Percentiles rank a stretch among this genome's conserved stretches.
These are phyloP conservation scores for Argyresthia goedartella DNA, from an alignment of 2,888 invertebrate species.

Conservation along the genomic window DNA sequence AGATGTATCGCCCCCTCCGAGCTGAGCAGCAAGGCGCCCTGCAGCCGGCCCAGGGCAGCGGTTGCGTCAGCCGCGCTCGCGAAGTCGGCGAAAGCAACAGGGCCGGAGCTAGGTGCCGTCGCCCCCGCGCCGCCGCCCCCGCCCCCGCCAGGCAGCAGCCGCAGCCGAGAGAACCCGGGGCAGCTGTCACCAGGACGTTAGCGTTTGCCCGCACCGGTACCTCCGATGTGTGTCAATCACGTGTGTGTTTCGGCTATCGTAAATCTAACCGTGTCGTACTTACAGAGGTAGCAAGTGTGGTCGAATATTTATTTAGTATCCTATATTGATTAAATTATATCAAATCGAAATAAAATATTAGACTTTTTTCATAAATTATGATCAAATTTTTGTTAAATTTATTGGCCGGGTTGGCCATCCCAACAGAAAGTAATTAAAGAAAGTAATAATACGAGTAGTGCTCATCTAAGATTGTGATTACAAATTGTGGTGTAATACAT, in stretches of 20 bases:
- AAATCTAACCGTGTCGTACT: too few relatives aligned
- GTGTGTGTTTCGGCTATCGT: slow-evolving; percentile 14
- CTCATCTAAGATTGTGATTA: slow-evolving; percentile 13
- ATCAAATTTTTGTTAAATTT: too few relatives aligned
- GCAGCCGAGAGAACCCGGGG: slow-evolving; percentile 98
- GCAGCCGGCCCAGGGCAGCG: slow-evolving; percentile 92
- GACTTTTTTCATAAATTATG: too few relatives aligned
- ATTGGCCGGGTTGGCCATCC: too few relatives aligned
- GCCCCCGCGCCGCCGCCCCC: slow-evolving; percentile 64
- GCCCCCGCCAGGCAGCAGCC: slow-evolving; percentile 82
- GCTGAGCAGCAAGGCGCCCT: slow-evolving; percentile 96
- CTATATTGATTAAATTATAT: too few relatives aligned
- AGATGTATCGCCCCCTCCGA: slow-evolving; percentile 98
- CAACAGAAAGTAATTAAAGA: too few relatives aligned
- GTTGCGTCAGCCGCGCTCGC: slow-evolving; percentile 92
- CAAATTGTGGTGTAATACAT: slow-evolving; percentile 27
- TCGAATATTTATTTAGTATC: too few relatives aligned
- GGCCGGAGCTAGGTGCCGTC: slow-evolving; percentile 69
- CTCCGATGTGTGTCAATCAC: slow-evolving; percentile 28
- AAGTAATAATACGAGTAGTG: not conserved
- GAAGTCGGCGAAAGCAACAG: slow-evolving; percentile 99
- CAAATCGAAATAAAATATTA: too few relatives aligned
- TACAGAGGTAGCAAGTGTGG: too few relatives aligned
- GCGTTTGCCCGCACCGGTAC: slow-evolving; percentile 47
- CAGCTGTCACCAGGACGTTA: slow-evolving; percentile 83